phyloP scores from a whole-genome alignment of 2,888 invertebrate species.

The Trichopria drosophilae region DNA sequence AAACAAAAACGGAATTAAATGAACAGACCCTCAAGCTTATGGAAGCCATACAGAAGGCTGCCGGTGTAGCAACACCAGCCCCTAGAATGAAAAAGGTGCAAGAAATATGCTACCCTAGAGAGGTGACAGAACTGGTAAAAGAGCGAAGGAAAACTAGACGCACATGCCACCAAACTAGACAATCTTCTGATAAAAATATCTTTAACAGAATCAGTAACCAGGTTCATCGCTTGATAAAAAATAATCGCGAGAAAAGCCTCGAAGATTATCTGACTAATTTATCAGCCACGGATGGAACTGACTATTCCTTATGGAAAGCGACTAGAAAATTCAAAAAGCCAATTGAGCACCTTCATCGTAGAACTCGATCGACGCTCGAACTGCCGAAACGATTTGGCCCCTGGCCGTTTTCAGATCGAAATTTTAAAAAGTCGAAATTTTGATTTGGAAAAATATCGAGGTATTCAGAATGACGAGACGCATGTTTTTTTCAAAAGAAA shows the following conservation, averaged over 20 bases:
- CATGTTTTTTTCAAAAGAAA: too few relatives aligned
- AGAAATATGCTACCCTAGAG: not conserved
- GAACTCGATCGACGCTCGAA: too few relatives aligned
- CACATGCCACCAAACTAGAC: conserved; percentile 1
- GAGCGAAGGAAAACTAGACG: not conserved
- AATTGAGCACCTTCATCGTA: too few relatives aligned
- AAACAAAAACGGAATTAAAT: not conserved
- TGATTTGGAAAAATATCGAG: too few relatives aligned
- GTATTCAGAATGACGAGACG: too few relatives aligned
- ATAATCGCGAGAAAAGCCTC: not conserved
- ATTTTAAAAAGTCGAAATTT: too few relatives aligned
- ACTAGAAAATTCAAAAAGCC: not conserved
- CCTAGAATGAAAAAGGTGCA: not conserved
- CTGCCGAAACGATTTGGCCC: too few relatives aligned
- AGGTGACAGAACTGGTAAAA: not conserved
- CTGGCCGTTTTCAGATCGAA: too few relatives aligned
- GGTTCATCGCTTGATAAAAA: not conserved
- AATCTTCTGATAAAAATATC: not conserved
- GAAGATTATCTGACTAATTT: not conserved
- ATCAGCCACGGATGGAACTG: too few relatives aligned
- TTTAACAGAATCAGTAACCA: not conserved
- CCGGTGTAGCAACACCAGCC: not conserved
- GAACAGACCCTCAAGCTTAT: not conserved
- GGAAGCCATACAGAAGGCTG: too few relatives aligned
- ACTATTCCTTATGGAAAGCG: conserved; percentile 8